Percentiles rank a stretch among this genome's conserved stretches.
These are phyloP conservation scores for Rhea pennata DNA, from an alignment of 2,113 vertebrate species.

Conservation along the genomic window DNA sequence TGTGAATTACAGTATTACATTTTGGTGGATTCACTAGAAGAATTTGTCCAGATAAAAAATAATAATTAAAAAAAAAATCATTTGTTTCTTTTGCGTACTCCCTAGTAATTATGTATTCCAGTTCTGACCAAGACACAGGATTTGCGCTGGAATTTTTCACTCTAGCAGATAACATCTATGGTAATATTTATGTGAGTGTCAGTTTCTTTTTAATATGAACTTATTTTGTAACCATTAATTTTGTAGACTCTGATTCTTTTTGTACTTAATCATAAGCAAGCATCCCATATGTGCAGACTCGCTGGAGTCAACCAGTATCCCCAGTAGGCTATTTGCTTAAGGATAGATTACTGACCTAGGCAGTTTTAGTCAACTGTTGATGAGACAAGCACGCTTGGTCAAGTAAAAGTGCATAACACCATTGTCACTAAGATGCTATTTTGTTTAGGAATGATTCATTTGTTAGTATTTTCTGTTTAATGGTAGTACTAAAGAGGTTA, in stretches of 20 bases:
- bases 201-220: neutral
- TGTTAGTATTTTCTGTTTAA: neutral
- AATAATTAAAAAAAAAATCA: neutral
- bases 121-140: neutral
- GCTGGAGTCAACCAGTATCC: neutral
- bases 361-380: neutral
- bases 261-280: neutral
- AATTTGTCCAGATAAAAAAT: slow-evolving; percentile 39
- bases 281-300: neutral
- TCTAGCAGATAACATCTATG: neutral
- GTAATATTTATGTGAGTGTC: neutral
- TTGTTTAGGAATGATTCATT: neutral
- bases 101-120: neutral
- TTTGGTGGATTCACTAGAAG: slow-evolving; percentile 26
- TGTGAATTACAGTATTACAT: slow-evolving; percentile 54
- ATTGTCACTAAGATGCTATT: neutral
- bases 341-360: neutral
- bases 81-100: neutral
- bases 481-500: neutral
- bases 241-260: neutral
- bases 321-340: neutral
- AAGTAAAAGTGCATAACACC: neutral
- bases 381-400: neutral
- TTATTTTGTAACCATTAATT: neutral
- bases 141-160: neutral